Evolutionary conservation across 2,797 vertebrate genomes (phyloP).

Genomic region (Carapus acus): DNA sequence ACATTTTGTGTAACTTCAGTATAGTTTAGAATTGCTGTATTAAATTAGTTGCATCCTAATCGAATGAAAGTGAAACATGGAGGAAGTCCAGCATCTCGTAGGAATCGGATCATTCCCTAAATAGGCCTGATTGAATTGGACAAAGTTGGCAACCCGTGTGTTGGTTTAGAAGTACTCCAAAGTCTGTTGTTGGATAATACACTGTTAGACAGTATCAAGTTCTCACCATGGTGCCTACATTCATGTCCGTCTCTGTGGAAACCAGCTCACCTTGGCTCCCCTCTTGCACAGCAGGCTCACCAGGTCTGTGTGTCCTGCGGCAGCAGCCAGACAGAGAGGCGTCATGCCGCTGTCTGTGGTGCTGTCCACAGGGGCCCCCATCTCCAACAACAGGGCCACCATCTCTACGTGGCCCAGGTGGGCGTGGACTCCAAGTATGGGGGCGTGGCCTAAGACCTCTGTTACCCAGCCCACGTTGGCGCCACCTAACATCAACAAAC

Average conservation of each 20-base stretch:
- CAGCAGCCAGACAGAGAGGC: conserved; percentile 84
- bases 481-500: conserved; percentile 90
- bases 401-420: conserved; percentile 94
- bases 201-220: too few species aligned
- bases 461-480: conserved; percentile 92
- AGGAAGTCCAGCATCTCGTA: too few species aligned
- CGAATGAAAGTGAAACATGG: too few species aligned
- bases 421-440: conserved; percentile 87
- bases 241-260: background rate
- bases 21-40: too few species aligned
- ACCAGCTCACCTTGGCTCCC: conserved; percentile 81
- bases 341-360: conserved; percentile 85
- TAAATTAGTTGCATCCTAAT: too few species aligned
- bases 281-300: conserved; percentile 85
- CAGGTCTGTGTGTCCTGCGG: conserved; percentile 82
- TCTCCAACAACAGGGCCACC: conserved; percentile 84
- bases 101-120: too few species aligned
- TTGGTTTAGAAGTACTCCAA: too few species aligned
- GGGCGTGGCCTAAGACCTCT: conserved; percentile 90
- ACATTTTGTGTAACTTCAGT: too few species aligned
- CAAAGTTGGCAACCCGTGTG: too few species aligned
- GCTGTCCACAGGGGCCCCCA: conserved; percentile 81
- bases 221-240: conserved; percentile 3
- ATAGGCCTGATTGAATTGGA: too few species aligned
- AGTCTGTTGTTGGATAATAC: too few species aligned